Base-by-base conservation (phyloP, 2,888 invertebrate species). In the Heteropelma amictum region DNA sequence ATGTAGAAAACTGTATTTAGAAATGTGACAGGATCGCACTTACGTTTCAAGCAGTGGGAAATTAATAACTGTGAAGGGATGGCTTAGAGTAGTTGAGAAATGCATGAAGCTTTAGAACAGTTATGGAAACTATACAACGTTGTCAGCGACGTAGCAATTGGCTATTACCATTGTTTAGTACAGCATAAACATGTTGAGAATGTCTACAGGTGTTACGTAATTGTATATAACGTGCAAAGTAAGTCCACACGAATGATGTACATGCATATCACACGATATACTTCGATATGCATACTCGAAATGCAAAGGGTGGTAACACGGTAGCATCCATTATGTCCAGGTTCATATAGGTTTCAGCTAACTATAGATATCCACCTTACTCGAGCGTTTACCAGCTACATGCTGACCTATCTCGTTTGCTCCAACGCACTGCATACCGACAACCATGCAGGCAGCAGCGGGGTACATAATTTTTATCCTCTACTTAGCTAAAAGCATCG, bases 401-500 rank as follows among this genome's bases (percentile, higher is more conserved):
- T 12, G 19, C 28, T 17, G 14, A 51, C 42, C 49, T 30, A 17
- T 28, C 8, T 10, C 35, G 47, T n/a, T 28, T 19, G 49, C 45
- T 60, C 12, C 60, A 30, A 40, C 23, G 19, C 72, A n/a, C n/a
- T n/a, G n/a, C n/a, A n/a, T n/a, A n/a, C n/a, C n/a, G n/a, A n/a
- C 14, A 54, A 53, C 28, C 51, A 63, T 23, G 51, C 12, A 35
- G 40, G 17, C 28, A 26, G 49, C 23, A 33, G 33, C 17, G 28
- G 19, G 14, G 19, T 61, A 54, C 23, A 60, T 69, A 45, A 40
- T 76, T 79, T 81, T 82, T 81, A 81, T 81, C 78, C 81, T 80
- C 82, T 76, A 77, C 77, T 78, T 77, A 68, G 80, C 80, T 82
- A 80, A 83, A 81, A 83, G 83, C 83, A 80, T 77, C 78, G 77